Conservation (phyloP, 2,888 invertebrate genomes). For the Metacarcinus magister region DNA sequence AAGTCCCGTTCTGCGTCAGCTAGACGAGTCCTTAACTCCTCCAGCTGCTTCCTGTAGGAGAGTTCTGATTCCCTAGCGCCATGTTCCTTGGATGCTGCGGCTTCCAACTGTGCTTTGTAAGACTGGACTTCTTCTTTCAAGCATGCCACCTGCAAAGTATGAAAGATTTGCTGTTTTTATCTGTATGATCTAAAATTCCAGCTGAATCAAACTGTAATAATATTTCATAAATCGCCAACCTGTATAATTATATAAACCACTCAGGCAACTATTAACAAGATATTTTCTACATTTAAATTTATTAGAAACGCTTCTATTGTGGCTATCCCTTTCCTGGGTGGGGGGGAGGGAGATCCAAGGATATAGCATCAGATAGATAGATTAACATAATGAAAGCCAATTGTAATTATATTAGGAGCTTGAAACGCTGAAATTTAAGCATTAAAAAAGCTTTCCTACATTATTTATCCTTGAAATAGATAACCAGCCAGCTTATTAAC, state of each 20-base stretch:
- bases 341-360: too few species aligned
- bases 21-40: constrained; percentile 74
- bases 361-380: too few species aligned
- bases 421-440: background rate
- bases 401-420: background rate
- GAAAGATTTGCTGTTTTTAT: background rate
- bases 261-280: background rate
- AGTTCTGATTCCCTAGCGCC: constrained; percentile 75
- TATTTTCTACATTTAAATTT: background rate
- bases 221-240: background rate
- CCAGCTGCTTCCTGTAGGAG: constrained; percentile 74
- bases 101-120: constrained; percentile 77
- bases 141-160: constrained; percentile 70
- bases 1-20: constrained; percentile 78
- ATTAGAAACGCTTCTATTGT: too few species aligned
- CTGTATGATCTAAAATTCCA: background rate
- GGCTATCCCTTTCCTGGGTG: too few species aligned
- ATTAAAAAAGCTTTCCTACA: background rate
- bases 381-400: background rate
- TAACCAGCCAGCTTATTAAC: background rate
- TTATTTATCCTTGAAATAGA: background rate
- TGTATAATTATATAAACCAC: background rate
- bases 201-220: background rate
- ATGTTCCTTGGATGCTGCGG: constrained; percentile 62
- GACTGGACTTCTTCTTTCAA: constrained; percentile 79